These are phyloP conservation scores for Notolepis coatsorum DNA, from an alignment of 2,797 vertebrate genomes.

Conservation along the genomic window DNA sequence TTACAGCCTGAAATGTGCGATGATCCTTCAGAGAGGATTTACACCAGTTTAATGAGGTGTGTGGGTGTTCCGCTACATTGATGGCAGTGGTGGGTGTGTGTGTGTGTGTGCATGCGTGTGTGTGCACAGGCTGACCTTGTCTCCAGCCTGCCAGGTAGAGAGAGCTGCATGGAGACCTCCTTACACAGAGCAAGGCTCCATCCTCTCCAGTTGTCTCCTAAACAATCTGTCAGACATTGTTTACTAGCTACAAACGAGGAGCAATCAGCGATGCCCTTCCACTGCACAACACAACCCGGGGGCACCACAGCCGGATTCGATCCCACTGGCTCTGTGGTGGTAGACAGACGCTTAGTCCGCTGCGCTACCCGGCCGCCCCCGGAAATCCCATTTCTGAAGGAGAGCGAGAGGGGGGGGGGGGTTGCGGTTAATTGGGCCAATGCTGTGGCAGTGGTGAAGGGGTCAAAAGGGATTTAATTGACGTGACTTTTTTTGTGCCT, in stretches of 20 bases:
- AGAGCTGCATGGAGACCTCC: slow-evolving; percentile 40
- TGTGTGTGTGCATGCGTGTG: slow-evolving; percentile 15
- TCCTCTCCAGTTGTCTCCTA: slow-evolving; percentile 67
- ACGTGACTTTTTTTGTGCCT: no score
- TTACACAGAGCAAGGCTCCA: slow-evolving; percentile 59
- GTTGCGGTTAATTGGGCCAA: no score
- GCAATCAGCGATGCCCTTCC: no score
- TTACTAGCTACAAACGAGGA: slow-evolving; percentile 51
- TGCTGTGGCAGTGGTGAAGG: no score
- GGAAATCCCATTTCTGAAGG: no score
- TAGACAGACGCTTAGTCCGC: no score
- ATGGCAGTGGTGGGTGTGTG: slow-evolving; percentile 1
- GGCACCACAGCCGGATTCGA: no score
- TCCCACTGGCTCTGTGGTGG: no score
- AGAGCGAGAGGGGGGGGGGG: no score
- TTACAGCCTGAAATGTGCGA: slow-evolving; percentile 62
- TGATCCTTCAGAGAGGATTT: slow-evolving; percentile 65
- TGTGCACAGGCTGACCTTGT: slow-evolving; percentile 71
- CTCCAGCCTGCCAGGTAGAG: slow-evolving; percentile 57
- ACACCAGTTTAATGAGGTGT: slow-evolving; percentile 60
- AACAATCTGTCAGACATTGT: slow-evolving; percentile 58
- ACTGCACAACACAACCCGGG: no score
- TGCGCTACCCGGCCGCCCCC: no score
- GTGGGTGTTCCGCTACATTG: not conserved
- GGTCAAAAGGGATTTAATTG: no score